These are phyloP conservation scores for Cacatua alba DNA, from an alignment of 2,113 vertebrate genomes.

Conservation along the genomic window DNA sequence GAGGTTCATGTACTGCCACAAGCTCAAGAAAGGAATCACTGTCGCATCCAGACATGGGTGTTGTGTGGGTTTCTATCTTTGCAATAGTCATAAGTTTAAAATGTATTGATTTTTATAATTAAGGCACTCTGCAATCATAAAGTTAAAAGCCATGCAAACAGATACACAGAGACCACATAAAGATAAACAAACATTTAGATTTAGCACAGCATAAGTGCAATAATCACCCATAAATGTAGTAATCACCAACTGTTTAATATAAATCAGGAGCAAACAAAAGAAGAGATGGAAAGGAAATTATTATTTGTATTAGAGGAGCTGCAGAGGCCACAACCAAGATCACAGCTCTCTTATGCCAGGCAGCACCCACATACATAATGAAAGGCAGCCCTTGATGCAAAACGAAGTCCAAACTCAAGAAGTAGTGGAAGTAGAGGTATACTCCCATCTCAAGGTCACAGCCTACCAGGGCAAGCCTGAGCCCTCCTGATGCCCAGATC, in stretches of 20 bases:
- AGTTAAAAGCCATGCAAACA: conserved; percentile 45
- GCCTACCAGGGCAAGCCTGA: neutral
- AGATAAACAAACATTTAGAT: conserved; percentile 66
- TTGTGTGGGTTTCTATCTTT: neutral
- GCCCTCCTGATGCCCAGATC: neutral
- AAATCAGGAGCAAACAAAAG: conserved; percentile 64
- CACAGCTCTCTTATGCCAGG: neutral
- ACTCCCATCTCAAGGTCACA: neutral
- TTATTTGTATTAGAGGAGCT: conserved; percentile 57
- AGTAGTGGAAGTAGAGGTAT: neutral
- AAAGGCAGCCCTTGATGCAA: conserved; percentile 3
- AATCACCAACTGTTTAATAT: conserved; percentile 67
- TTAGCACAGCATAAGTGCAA: conserved; percentile 54
- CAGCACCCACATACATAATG: conserved; percentile 18
- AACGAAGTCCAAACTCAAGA: neutral
- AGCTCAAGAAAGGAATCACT: neutral
- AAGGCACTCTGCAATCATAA: conserved; percentile 46
- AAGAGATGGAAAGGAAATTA: conserved; percentile 64
- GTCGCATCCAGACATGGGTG: neutral
- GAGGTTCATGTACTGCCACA: neutral
- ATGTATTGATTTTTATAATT: conserved; percentile 65
- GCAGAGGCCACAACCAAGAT: conserved; percentile 48
- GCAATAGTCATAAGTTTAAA: neutral
- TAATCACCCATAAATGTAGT: conserved; percentile 66
- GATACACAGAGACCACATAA: conserved; percentile 34